Evolutionary conservation across 2,888 invertebrate species (phyloP).

Genomic region (Morpho deidamia): DNA sequence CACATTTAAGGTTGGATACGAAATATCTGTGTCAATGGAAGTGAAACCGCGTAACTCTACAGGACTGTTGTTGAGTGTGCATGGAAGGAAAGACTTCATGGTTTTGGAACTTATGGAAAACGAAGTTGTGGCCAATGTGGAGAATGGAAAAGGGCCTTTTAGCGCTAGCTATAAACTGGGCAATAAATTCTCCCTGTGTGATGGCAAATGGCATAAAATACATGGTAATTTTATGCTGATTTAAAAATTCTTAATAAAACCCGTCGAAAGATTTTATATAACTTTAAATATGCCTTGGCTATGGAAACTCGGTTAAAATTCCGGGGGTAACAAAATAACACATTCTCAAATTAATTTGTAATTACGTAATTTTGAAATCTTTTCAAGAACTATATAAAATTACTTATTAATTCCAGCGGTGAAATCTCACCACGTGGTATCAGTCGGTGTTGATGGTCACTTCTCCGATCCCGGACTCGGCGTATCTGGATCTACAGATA

Average conservation of each 20-base stretch:
- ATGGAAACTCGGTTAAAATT: too few species aligned
- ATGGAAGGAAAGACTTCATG: constrained; percentile 89
- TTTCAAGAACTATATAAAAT: not conserved
- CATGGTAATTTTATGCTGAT: constrained; percentile 70
- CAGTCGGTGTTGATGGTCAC: constrained; percentile 90
- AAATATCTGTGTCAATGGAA: constrained; percentile 89
- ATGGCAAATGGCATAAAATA: constrained; percentile 96
- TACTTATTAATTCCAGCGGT: constrained; percentile 77
- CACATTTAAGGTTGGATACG: constrained; percentile 87
- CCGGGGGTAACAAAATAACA: too few species aligned
- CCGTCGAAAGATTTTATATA: too few species aligned
- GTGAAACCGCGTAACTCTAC: constrained; percentile 91
- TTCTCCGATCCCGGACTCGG: constrained; percentile 86
- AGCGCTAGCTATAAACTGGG: constrained; percentile 84
- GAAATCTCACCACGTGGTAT: constrained; percentile 94
- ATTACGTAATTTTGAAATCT: not conserved
- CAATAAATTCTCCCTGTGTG: constrained; percentile 87
- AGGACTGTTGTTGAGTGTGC: constrained; percentile 92
- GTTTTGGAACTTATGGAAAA: constrained; percentile 93
- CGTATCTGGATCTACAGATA: constrained; percentile 84
- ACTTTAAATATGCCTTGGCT: too few species aligned
- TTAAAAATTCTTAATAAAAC: too few species aligned
- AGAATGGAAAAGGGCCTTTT: constrained; percentile 89
- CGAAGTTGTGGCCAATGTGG: constrained; percentile 88
- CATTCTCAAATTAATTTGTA: too few species aligned